Evolutionary conservation across 92 coral and sea anemone genomes (phyloP).

Genomic region (Siderastrea radians): DNA sequence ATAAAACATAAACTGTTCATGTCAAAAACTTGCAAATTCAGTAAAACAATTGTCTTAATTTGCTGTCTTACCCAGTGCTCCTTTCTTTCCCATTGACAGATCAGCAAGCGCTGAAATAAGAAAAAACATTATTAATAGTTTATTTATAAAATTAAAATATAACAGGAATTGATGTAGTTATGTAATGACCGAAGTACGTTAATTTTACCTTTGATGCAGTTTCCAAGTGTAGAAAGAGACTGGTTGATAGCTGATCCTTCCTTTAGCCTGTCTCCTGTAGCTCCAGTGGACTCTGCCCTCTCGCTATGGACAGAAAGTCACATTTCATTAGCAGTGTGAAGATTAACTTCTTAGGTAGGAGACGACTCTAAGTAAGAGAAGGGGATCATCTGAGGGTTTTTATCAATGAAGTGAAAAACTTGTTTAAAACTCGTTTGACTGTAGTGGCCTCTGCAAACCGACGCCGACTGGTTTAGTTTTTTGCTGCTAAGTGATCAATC

Average conservation of each 20-base stretch:
- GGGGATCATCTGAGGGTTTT: no score
- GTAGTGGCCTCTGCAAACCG: no score
- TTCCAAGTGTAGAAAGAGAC: conserved; percentile 90
- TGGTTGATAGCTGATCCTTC: conserved; percentile 96
- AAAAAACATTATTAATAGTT: not conserved
- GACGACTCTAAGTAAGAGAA: no score
- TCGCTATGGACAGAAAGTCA: conserved; percentile 59
- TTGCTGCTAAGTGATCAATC: no score
- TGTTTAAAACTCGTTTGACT: no score
- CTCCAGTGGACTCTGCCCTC: conserved; percentile 97
- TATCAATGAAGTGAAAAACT: no score
- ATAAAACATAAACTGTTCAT: no score
- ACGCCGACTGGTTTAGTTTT: no score
- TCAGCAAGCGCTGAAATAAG: conserved; percentile 85
- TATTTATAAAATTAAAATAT: not conserved
- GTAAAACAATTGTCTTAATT: not conserved
- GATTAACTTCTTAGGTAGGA: no score
- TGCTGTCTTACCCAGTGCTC: conserved; percentile 70
- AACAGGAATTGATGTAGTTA: not conserved
- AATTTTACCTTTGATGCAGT: conserved; percentile 88
- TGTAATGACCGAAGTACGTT: not conserved
- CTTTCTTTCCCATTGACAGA: conserved; percentile 88
- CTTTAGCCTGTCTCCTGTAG: conserved; percentile 94
- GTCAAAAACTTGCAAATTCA: no score
- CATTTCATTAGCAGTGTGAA: no score